Evolutionary conservation across 1,140 invertebrate genomes (phyloP).

Genomic region (Rhopalosiphum padi): DNA sequence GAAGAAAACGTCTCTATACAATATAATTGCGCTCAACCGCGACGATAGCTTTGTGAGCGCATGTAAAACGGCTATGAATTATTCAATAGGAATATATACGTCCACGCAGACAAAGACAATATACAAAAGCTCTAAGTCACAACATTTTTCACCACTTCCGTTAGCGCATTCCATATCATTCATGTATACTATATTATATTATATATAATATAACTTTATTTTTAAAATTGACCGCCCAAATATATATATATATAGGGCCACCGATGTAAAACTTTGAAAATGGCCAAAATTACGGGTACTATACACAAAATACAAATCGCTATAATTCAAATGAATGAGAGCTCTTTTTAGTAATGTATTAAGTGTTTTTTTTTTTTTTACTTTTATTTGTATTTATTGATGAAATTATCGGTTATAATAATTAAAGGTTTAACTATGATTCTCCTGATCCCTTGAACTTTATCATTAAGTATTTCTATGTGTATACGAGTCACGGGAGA

Average conservation of each 20-base stretch:
- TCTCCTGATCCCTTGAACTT: no score
- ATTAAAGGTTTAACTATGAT: no score
- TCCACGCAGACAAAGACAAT: not conserved
- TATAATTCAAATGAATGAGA: no score
- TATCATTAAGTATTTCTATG: no score
- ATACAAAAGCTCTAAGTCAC: not conserved
- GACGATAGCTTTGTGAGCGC: constrained; percentile 21
- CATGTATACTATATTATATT: not conserved
- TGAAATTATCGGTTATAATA: no score
- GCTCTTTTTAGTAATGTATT: no score
- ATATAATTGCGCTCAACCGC: constrained; percentile 21
- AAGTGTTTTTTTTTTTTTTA: no score
- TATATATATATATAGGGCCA: not conserved
- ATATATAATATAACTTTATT: not conserved
- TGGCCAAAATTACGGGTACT: no score
- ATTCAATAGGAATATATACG: constrained; percentile 43
- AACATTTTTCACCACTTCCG: not conserved
- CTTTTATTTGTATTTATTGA: no score
- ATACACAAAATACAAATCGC: no score
- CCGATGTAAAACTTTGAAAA: not conserved
- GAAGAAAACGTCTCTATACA: not conserved
- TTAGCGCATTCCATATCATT: not conserved
- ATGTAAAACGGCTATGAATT: constrained; percentile 23
- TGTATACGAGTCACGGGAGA: no score
- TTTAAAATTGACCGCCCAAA: not conserved